Evolutionary conservation across 2,113 vertebrate species (phyloP).

Genomic region (Labeo rohita): DNA sequence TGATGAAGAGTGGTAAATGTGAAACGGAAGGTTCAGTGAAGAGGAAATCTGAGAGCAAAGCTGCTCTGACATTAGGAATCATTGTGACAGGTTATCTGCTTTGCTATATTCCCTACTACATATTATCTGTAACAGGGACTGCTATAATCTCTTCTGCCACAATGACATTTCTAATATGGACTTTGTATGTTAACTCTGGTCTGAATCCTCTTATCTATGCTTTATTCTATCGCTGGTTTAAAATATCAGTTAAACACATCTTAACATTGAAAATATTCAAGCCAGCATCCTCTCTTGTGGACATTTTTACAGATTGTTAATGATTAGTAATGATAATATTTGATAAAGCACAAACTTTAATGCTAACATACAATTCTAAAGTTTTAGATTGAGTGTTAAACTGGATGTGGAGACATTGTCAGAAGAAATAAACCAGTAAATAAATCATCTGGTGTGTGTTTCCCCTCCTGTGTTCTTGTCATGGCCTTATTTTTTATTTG

Average conservation of each 20-base stretch:
- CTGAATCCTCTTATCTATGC: conserved; percentile 11
- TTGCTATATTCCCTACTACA: background rate
- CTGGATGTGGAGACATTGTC: background rate
- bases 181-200: background rate
- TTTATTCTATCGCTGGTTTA: conserved; percentile 29
- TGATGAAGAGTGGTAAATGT: background rate
- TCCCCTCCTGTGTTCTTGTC: too few relatives aligned
- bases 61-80: conserved; percentile 18
- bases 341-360: background rate
- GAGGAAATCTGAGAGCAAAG: background rate
- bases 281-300: background rate
- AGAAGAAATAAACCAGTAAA: too few relatives aligned
- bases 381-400: background rate
- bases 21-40: background rate
- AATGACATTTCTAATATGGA: background rate
- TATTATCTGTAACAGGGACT: background rate
- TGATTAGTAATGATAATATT: too few relatives aligned
- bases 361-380: background rate
- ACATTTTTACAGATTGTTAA: background rate
- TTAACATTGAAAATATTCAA: background rate
- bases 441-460: too few relatives aligned
- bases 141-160: background rate
- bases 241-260: background rate
- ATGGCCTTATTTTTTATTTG: too few relatives aligned
- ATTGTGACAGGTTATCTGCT: conserved; percentile 8